Evolutionary conservation across 1,140 invertebrate genomes (phyloP), one percentile per base, ranked within the genome.

Genomic region (Sinella curviseta): DNA sequence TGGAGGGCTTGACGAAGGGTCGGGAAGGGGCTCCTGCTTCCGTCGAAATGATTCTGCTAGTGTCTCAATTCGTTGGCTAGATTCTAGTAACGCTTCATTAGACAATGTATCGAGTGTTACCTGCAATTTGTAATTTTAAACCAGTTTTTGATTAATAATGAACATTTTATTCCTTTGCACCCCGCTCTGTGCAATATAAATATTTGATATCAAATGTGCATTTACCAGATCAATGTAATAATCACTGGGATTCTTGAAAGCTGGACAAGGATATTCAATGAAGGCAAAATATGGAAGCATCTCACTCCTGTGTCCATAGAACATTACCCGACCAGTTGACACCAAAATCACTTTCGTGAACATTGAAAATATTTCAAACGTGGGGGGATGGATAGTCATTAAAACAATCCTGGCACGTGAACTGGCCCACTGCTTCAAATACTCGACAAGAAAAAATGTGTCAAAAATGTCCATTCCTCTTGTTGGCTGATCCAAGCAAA

Each of bases 331-430:
- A 26, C 95, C 95, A 0, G 94, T 94, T 16, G 96, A 97, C 70
- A 97, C 90, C 65, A 98, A 86, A 8, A 94, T 89, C 16, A 97
- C 94, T 87, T 91, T 89, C 0, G 94, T 94, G 60, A 97, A 90
- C 96, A 98, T 97, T 12, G 95, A 96, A 77, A 97, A 93, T 78
- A 98, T 97, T 88, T 98, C 96, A 85, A 96, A 97, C 0, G 96
- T 97, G 0, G 96, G 95, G 28, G 96, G 96, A 86, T 97, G 95
- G 16, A 98, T 88, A 0, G 96, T 97, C 85, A 98, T 89, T n/a
- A 97, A 91, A 0, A 97, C 94, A 65, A 96, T 93, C 82, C 94
- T 89, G 79, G 83, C 78, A 16, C 84, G 57, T 36, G 83, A 84
- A 65, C 83, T 84, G 83, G 95, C 95, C 96, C 96, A 98, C 85